These are phyloP conservation scores for Lacerta bilineata DNA, from an alignment of 2,797 vertebrate species.

Conservation along the genomic window DNA sequence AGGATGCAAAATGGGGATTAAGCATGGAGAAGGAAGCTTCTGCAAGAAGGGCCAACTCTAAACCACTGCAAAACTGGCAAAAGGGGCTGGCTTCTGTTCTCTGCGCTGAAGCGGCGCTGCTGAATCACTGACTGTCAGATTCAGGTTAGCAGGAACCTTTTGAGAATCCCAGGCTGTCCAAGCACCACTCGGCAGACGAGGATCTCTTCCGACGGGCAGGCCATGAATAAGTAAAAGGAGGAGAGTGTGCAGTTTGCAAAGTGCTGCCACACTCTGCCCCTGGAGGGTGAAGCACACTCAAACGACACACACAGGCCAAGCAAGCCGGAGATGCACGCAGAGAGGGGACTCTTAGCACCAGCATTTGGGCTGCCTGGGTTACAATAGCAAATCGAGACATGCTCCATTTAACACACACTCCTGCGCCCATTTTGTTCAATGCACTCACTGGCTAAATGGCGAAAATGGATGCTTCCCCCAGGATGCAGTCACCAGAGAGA, in stretches of 20 bases:
- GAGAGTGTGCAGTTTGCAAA: neutral
- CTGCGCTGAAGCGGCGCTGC: neutral
- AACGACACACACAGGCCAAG: neutral
- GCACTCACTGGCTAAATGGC: neutral
- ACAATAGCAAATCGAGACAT: slow-evolving; percentile 8
- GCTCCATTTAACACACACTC: slow-evolving; percentile 34
- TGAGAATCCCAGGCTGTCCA: neutral
- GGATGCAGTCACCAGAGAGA: neutral
- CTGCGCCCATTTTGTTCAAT: slow-evolving; percentile 16
- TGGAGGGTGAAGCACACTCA: neutral
- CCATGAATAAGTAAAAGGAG: slow-evolving; percentile 12
- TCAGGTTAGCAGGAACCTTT: neutral
- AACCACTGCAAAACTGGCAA: neutral
- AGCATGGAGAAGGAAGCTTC: neutral
- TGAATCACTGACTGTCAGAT: neutral
- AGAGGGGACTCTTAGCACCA: neutral
- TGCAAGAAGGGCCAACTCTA: neutral
- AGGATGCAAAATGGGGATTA: neutral
- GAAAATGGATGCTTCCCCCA: slow-evolving; percentile 36
- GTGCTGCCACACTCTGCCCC: neutral
- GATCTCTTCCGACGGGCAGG: slow-evolving; percentile 6
- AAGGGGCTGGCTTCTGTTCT: neutral
- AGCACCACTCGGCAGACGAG: neutral
- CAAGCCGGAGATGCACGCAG: no score
- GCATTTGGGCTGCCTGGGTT: neutral